These are phyloP conservation scores for Ptilonorhynchus violaceus DNA, from an alignment of 2,113 vertebrate genomes.

Conservation along the genomic window DNA sequence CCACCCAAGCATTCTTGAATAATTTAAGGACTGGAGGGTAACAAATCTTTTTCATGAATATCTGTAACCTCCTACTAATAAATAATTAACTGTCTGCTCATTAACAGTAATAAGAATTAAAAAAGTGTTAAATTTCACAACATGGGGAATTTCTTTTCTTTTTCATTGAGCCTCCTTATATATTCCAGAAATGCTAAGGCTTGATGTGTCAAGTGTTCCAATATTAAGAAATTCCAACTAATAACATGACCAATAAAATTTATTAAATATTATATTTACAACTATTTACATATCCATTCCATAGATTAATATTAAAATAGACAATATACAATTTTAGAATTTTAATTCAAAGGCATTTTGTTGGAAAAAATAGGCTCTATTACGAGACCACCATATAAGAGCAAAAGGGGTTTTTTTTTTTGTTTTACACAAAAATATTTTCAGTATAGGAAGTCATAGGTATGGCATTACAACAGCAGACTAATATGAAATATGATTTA, in stretches of 20 bases:
- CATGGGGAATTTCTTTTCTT: not conserved
- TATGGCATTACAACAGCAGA: slow-evolving; percentile 72
- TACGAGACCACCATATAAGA: slow-evolving; percentile 84
- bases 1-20: slow-evolving; percentile 37
- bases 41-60: slow-evolving; percentile 49
- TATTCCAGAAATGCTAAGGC: slow-evolving; percentile 2
- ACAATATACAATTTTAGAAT: slow-evolving; percentile 96
- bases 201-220: slow-evolving; percentile 38
- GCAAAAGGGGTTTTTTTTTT: slow-evolving; percentile 73
- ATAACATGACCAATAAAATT: slow-evolving; percentile 99
- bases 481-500: slow-evolving; percentile 74
- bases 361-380: slow-evolving; percentile 89
- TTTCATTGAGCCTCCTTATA: not conserved
- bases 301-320: slow-evolving; percentile 99
- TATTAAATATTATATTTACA: slow-evolving; percentile 99
- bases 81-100: slow-evolving; percentile 33
- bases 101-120: not conserved
- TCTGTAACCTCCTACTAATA: slow-evolving; percentile 48
- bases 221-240: slow-evolving; percentile 67
- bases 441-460: slow-evolving; percentile 67
- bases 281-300: slow-evolving; percentile 93
- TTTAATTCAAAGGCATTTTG: slow-evolving; percentile 96
- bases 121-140: not conserved
- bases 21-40: slow-evolving; percentile 10
- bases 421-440: slow-evolving; percentile 82